Evolutionary conservation across 2,797 vertebrate genomes (phyloP), one percentile per base, ranked within the genome.

Genomic region (Adrianichthys oophorus): DNA sequence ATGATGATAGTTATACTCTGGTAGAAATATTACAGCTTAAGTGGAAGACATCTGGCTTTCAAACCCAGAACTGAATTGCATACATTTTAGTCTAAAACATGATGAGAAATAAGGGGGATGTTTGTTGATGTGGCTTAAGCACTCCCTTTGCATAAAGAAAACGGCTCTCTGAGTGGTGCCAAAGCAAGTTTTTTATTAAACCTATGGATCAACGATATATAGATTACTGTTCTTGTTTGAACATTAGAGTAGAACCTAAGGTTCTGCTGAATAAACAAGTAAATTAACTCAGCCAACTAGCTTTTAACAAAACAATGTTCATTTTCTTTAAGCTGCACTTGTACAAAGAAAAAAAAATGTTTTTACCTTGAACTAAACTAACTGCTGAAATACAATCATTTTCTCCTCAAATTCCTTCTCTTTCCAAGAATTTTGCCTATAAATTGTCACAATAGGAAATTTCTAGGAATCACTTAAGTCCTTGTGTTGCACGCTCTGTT

Each of bases 391-490:
- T 26, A n/a, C 32, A 43, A 18, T 32, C 15, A 16, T 41, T 54
- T 59, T 48, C 16, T 19, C 29, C 57, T 32, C 26, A 66, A 16
- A 32, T 40, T 12, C 37, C 21, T 17, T 48, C 46, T 62, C 43
- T 5, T 21, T 66, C 59, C 48, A 37, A 59, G 57, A 55, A 12
- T 29, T 67, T 56, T 18, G 14, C 4, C 4, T 19, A 29, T 45
- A 2, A 8, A 46, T 48, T 19, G 50, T 74, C 70, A 54, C 54
- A 41, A 21, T 44, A 64, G 64, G 32, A 32, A 4, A 23, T 44
- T 64, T 67, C 41, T 58, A 19, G 45, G 40, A 60, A 71, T 71
- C 48, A 49, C 41, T 79, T 54, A 53, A 66, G 66, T 73, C 42
- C 15, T 48, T 26, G 52, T 58, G 48, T 63, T 56, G 48, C 4